Evolutionary conservation across 2,113 vertebrate species (phyloP).

Genomic region (Datnioides undecimradiatus): DNA sequence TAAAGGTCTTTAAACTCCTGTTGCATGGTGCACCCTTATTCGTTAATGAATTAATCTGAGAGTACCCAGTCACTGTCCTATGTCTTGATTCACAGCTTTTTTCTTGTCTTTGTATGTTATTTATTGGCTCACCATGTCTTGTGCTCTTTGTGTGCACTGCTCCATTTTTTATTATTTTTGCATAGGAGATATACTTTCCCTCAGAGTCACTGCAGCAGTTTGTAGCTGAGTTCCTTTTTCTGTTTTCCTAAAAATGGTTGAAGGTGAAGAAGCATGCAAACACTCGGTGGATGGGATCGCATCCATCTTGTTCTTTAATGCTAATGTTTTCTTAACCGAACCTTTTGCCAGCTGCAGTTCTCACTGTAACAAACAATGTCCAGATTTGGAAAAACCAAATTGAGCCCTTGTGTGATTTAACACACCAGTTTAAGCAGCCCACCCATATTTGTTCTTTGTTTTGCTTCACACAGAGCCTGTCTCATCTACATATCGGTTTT

Average conservation of each 20-base stretch:
- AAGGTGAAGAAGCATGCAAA: conserved; percentile 29
- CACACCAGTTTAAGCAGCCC: background rate
- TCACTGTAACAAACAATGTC: background rate
- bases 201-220: conserved; percentile 34
- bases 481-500: background rate
- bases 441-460: conserved; percentile 27
- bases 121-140: conserved; percentile 69
- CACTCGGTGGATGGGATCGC: conserved; percentile 19
- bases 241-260: conserved; percentile 2
- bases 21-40: conserved; percentile 52
- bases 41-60: background rate
- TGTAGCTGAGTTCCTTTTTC: conserved; percentile 8
- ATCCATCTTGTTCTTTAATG: conserved; percentile 28
- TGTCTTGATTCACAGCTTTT: conserved; percentile 84
- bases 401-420: conserved; percentile 19
- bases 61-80: conserved; percentile 79
- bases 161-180: conserved; percentile 43
- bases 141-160: conserved; percentile 71
- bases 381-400: conserved; percentile 13
- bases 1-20: conserved; percentile 13
- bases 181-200: background rate
- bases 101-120: conserved; percentile 83
- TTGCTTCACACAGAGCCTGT: conserved; percentile 8
- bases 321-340: conserved; percentile 9
- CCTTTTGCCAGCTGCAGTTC: conserved; percentile 13